Percentiles rank a stretch among this genome's conserved stretches.
These are phyloP conservation scores for Drosophila nr. perissopoda DNA, from an alignment of 2,888 invertebrate genomes.

Conservation along the genomic window DNA sequence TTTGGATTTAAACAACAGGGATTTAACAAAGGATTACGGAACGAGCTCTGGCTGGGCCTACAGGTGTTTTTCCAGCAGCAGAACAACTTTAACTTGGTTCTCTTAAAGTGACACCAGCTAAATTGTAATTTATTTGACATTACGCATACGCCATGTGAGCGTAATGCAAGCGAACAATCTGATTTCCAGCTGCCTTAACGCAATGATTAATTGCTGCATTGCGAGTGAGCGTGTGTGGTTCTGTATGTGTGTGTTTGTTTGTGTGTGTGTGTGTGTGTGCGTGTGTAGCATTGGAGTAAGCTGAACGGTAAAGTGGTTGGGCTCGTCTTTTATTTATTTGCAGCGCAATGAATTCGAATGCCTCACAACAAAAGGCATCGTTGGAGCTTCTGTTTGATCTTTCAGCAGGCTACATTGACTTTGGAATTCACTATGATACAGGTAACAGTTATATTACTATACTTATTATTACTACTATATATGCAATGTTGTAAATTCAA, in stretches of 20 bases:
- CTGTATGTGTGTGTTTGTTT: slow-evolving; percentile 7
- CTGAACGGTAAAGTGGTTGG: slow-evolving; percentile 13
- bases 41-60: slow-evolving; percentile 1
- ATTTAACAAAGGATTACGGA: slow-evolving; percentile 46
- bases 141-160: slow-evolving; percentile 72
- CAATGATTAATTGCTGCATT: slow-evolving; percentile 72
- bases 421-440: slow-evolving; percentile 8
- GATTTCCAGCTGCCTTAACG: slow-evolving; percentile 65
- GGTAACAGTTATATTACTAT: not conserved
- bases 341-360: slow-evolving; percentile 59
- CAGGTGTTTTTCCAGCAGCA: slow-evolving; percentile 26
- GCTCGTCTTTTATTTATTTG: slow-evolving; percentile 69
- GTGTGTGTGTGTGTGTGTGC: slow-evolving; percentile 7
- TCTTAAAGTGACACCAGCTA: slow-evolving; percentile 32
- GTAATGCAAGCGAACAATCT: slow-evolving; percentile 61
- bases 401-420: slow-evolving; percentile 1
- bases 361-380: slow-evolving; percentile 32
- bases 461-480: too few relatives aligned
- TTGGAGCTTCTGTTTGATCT: slow-evolving; percentile 33
- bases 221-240: slow-evolving; percentile 1
- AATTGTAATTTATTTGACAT: slow-evolving; percentile 74
- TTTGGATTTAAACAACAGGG: slow-evolving; percentile 17
- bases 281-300: not conserved
- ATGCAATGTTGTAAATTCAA: not conserved
- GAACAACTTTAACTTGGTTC: slow-evolving; percentile 10